phyloP scores from a whole-genome alignment of 1,140 invertebrate species.

The Drosophila kepulauana region DNA sequence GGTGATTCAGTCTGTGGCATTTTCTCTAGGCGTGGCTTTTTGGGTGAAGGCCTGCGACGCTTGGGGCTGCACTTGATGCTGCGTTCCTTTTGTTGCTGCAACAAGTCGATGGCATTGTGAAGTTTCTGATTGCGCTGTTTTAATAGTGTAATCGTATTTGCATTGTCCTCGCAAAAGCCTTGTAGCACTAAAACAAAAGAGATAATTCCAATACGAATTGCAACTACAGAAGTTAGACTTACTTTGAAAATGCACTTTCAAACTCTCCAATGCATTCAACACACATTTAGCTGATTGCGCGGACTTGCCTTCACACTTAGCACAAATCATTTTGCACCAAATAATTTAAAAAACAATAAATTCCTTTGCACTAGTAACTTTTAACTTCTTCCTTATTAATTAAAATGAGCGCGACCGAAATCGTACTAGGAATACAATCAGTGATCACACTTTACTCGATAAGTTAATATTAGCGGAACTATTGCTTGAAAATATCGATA shows the following conservation, averaged over 20 bases:
- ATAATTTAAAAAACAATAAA: neutral
- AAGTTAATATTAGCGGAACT: too few species aligned
- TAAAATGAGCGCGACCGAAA: too few species aligned
- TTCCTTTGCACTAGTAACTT: neutral
- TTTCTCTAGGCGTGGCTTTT: conserved; percentile 34
- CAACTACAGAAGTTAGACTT: conserved; percentile 12
- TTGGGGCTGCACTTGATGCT: conserved; percentile 41
- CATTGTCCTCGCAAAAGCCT: conserved; percentile 33
- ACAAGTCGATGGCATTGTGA: conserved; percentile 46
- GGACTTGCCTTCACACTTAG: conserved; percentile 45
- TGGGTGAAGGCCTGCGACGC: conserved; percentile 56
- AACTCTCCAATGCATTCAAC: conserved; percentile 45
- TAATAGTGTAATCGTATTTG: conserved; percentile 34
- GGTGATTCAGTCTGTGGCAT: conserved; percentile 46
- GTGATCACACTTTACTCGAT: too few species aligned
- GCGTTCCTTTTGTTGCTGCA: conserved; percentile 39
- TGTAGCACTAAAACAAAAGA: conserved; percentile 56
- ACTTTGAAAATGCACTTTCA: conserved; percentile 61
- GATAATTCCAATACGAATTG: neutral
- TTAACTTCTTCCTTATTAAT: neutral
- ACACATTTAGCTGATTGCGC: conserved; percentile 46
- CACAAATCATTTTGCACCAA: conserved; percentile 51
- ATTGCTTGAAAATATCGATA: too few species aligned
- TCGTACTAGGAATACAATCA: too few species aligned
- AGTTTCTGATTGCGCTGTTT: conserved; percentile 59